These are phyloP conservation scores for Ormia ochracea DNA, from an alignment of 2,888 invertebrate genomes.

Conservation along the genomic window DNA sequence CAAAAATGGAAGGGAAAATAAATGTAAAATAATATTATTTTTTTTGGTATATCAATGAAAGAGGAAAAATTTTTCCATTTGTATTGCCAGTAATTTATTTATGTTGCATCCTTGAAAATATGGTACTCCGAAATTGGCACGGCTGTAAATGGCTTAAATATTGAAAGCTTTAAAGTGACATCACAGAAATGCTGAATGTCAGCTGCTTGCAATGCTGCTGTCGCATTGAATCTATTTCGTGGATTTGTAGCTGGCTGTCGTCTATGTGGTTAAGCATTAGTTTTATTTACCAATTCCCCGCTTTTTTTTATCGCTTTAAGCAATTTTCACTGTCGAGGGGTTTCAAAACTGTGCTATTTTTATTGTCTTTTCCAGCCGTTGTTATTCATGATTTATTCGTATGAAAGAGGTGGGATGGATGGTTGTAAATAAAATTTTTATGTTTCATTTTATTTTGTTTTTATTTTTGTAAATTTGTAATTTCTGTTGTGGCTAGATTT, in stretches of 20 bases:
- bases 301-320: background rate
- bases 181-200: too few species aligned
- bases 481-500: background rate
- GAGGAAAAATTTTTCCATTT: too few species aligned
- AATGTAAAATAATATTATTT: too few species aligned
- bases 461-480: background rate
- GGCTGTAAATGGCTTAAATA: too few species aligned
- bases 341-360: background rate
- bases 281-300: background rate
- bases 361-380: background rate
- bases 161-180: too few species aligned
- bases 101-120: too few species aligned
- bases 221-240: too few species aligned
- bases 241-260: background rate
- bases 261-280: background rate
- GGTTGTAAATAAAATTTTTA: slow-evolving; percentile 36
- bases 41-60: too few species aligned
- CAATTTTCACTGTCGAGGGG: slow-evolving; percentile 4
- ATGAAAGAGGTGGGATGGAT: slow-evolving; percentile 30
- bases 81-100: too few species aligned
- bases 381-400: slow-evolving; percentile 1
- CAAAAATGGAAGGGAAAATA: too few species aligned
- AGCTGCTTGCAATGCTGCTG: too few species aligned
- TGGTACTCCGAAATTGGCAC: too few species aligned
- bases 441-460: slow-evolving; percentile 5